Evolutionary conservation across 2,797 vertebrate species (phyloP).

Genomic region (Gadopsis marmoratus): DNA sequence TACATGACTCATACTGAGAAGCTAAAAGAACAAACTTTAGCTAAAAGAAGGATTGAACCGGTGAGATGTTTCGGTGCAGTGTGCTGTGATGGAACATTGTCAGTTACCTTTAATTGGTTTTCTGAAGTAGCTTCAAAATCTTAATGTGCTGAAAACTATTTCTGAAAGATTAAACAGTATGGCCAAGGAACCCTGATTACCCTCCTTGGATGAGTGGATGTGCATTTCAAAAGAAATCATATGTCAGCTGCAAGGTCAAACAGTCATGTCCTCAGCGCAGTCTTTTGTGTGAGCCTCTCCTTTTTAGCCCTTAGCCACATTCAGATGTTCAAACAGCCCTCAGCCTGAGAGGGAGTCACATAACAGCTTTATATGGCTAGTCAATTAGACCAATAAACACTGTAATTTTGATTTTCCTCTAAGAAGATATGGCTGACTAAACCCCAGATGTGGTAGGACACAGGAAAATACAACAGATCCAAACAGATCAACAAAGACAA

Average conservation of each 20-base stretch:
- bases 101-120: slow-evolving; percentile 41
- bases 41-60: slow-evolving; percentile 1
- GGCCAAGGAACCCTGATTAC: slow-evolving; percentile 39
- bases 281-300: slow-evolving; percentile 2
- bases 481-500: slow-evolving; percentile 38
- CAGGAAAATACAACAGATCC: slow-evolving; percentile 36
- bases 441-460: slow-evolving; percentile 18
- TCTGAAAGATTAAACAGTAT: slow-evolving; percentile 58
- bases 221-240: slow-evolving; percentile 48
- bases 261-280: slow-evolving; percentile 9
- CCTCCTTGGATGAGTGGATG: not conserved
- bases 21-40: not conserved
- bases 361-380: not conserved
- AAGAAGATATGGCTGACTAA: slow-evolving; percentile 26
- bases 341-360: slow-evolving; percentile 21
- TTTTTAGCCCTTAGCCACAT: slow-evolving; percentile 21
- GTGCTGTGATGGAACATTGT: slow-evolving; percentile 10
- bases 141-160: slow-evolving; percentile 40
- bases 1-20: not conserved
- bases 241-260: slow-evolving; percentile 46
- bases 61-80: slow-evolving; percentile 7
- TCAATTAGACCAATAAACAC: slow-evolving; percentile 53
- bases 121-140: slow-evolving; percentile 19
- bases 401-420: slow-evolving; percentile 55
- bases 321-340: slow-evolving; percentile 43